Evolutionary conservation across 2,113 vertebrate species (phyloP), one percentile per base, ranked within the genome.

Genomic region (Pachyramphus minor): DNA sequence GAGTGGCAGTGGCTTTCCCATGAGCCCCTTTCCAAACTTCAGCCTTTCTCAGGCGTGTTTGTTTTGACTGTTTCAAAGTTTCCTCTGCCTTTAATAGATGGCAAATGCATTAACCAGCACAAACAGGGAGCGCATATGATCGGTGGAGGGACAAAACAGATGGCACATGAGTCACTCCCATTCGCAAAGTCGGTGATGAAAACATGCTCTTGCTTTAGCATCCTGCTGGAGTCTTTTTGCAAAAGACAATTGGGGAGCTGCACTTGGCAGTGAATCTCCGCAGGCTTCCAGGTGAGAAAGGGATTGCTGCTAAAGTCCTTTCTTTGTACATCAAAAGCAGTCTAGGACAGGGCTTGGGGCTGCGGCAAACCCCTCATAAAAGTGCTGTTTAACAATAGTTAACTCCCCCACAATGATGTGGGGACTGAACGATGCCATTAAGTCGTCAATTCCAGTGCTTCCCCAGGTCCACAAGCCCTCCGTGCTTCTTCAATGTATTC

Each of bases 41-140:
- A 76, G 77, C 69, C 47, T 86, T 84, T 87, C 85, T 85, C 87
- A 82, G 69, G 71, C 84, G 2, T 83, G 74, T 96, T 97, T 96
- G 95, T 96, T 97, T 97, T 96, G 96, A 87, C 95, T 96, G 78
- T 49, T 95, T 79, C 28, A 9, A 96, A 94, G 88, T 97, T 96
- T 96, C 80, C 72, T 93, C 89, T 97, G 63, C 56, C 87, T 96
- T 91, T 96, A 93, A 93, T 91, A 82, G 91, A 91, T 59, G 49
- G 95, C 88, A 94, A 96, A 90, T 94, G 89, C n/a, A 73, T 93
- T 87, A 90, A 58, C 75, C 88, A 97, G 90, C 90, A 92, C 78
- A 95, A 96, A 95, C 80, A 90, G 76, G 56, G 95, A 96, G 82
- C 9, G 2, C 92, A 72, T 90, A 85, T 80, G 88, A 96, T 77